Evolutionary conservation across 2,797 vertebrate genomes (phyloP).

Genomic region (Microctenopoma lineatum): DNA sequence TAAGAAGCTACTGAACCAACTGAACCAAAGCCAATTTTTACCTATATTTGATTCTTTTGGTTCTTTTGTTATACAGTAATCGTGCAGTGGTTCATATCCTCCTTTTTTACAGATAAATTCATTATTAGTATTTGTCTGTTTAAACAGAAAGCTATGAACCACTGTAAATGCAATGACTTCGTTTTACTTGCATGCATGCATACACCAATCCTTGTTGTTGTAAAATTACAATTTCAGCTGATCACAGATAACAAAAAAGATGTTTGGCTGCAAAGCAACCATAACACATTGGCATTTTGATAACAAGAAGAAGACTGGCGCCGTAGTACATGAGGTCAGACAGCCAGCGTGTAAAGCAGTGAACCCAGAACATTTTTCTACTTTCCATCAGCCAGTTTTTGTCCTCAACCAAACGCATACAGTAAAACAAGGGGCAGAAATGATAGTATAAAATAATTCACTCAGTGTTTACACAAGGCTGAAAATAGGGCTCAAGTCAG

Average conservation of each 20-base stretch:
- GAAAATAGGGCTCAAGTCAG: slow-evolving; percentile 4
- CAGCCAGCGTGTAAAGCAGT: slow-evolving; percentile 56
- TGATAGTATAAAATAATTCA: slow-evolving; percentile 13
- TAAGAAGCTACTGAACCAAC: too few species aligned
- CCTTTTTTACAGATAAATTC: neutral
- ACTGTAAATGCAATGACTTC: neutral
- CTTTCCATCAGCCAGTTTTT: slow-evolving; percentile 38
- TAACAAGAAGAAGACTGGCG: slow-evolving; percentile 78
- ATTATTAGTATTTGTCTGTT: too few species aligned
- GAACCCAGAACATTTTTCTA: slow-evolving; percentile 59
- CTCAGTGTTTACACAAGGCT: neutral
- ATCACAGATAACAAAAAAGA: slow-evolving; percentile 67
- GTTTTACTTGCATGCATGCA: slow-evolving; percentile 26
- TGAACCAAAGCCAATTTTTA: neutral
- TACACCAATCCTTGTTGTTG: slow-evolving; percentile 29
- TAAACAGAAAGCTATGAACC: too few species aligned
- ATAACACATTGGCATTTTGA: slow-evolving; percentile 74
- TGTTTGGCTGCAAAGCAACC: slow-evolving; percentile 68
- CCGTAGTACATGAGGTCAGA: slow-evolving; percentile 66
- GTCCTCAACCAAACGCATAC: neutral
- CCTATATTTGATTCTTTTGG: neutral
- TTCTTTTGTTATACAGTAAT: neutral
- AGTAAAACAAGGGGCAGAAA: slow-evolving; percentile 35
- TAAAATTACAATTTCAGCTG: slow-evolving; percentile 48
- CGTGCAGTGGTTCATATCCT: neutral